phyloP scores from a whole-genome alignment of 2,113 vertebrate genomes.

The Thunnus maccoyii region DNA sequence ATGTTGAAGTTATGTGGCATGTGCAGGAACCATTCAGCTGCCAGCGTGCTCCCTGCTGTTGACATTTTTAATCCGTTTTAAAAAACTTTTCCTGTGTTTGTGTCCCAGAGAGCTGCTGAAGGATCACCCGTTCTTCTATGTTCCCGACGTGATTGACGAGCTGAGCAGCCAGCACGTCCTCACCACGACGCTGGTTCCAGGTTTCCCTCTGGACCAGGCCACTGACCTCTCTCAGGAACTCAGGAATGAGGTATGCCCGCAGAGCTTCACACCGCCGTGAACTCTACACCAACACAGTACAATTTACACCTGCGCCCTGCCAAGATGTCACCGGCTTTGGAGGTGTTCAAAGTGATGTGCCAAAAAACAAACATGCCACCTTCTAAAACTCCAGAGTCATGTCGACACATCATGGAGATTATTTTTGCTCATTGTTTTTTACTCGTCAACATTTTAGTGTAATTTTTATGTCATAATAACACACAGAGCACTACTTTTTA shows the following conservation, averaged over 20 bases:
- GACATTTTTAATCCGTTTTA: too few relatives aligned
- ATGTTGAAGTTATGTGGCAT: too few relatives aligned
- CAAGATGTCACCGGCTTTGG: background rate
- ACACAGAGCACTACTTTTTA: background rate
- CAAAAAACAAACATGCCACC: background rate
- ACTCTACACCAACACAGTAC: background rate
- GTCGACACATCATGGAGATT: background rate
- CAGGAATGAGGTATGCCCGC: slow-evolving; percentile 90
- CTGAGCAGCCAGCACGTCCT: slow-evolving; percentile 91
- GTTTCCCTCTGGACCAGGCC: slow-evolving; percentile 94
- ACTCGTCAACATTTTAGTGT: background rate
- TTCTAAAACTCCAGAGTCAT: background rate
- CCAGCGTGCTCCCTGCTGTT: too few relatives aligned
- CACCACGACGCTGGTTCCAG: slow-evolving; percentile 93
- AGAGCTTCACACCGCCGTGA: background rate
- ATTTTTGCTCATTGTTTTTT: background rate
- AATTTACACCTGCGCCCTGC: slow-evolving; percentile 17
- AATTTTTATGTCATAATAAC: background rate
- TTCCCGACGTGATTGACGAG: slow-evolving; percentile 93
- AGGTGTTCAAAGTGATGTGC: background rate
- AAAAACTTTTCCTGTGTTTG: background rate
- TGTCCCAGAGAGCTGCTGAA: slow-evolving; percentile 91
- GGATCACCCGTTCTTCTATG: slow-evolving; percentile 94
- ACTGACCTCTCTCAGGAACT: slow-evolving; percentile 92
- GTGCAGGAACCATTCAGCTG: too few relatives aligned